These are phyloP conservation scores for Pavo muticus DNA, from an alignment of 2,113 vertebrate genomes.

Conservation along the genomic window DNA sequence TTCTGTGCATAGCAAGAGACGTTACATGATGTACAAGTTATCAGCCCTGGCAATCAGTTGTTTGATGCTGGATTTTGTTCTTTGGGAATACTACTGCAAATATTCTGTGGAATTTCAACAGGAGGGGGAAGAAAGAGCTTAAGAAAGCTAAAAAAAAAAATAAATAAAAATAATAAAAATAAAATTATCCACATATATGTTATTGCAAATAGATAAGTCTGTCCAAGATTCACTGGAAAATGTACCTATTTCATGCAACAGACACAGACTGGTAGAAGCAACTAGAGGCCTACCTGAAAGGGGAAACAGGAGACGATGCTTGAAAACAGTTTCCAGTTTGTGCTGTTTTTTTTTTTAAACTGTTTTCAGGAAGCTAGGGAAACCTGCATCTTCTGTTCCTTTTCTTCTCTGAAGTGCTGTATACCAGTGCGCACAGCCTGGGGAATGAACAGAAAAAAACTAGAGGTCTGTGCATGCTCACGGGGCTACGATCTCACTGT, in stretches of 20 bases:
- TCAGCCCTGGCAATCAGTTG: neutral
- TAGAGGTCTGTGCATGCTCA: too few relatives aligned
- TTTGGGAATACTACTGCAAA: neutral
- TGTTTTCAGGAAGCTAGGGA: too few relatives aligned
- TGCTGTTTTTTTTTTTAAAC: neutral
- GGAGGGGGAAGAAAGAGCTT: neutral
- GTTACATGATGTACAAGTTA: neutral
- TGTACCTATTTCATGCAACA: neutral
- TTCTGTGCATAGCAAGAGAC: neutral
- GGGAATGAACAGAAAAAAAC: too few relatives aligned
- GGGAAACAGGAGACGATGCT: neutral
- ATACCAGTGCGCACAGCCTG: too few relatives aligned
- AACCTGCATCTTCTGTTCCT: too few relatives aligned
- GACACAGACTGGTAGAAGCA: neutral
- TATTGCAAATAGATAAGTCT: neutral
- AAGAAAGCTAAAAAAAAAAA: neutral
- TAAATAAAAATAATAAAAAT: too few relatives aligned
- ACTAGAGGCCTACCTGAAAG: accelerated
- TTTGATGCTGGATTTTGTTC: neutral
- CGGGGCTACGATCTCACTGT: too few relatives aligned
- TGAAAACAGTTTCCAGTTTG: neutral
- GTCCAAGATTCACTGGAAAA: neutral
- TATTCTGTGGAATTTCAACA: neutral
- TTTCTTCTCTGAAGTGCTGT: too few relatives aligned
- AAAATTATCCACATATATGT: too few relatives aligned